Evolutionary conservation across 2,888 invertebrate genomes (phyloP).

Genomic region (Neoascia interrupta): DNA sequence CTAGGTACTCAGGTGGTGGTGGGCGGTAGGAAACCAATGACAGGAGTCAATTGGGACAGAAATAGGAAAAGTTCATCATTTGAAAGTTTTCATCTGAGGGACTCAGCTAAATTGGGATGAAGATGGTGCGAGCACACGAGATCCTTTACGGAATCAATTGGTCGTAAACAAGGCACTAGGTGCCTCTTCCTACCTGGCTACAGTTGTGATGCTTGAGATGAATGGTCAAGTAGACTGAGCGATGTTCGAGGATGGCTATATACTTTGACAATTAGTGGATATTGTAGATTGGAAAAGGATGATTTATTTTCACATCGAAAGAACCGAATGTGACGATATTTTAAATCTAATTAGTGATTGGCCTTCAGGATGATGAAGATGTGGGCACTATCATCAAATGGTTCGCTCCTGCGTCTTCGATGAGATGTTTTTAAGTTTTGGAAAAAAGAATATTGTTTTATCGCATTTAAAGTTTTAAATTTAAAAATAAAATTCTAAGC

Average conservation of each 20-base stretch:
- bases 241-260: conserved; percentile 4
- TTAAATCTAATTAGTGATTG: too few relatives aligned
- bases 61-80: conserved; percentile 56
- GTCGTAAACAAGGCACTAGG: conserved; percentile 47
- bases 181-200: too few relatives aligned
- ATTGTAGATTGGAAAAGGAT: conserved; percentile 19
- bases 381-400: too few relatives aligned
- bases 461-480: too few relatives aligned
- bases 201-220: conserved; percentile 41
- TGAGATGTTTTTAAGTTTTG: too few relatives aligned
- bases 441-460: too few relatives aligned
- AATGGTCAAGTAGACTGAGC: conserved; percentile 45
- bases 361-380: too few relatives aligned
- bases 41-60: conserved; percentile 46
- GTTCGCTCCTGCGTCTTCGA: too few relatives aligned
- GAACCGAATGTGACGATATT: too few relatives aligned
- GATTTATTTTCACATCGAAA: too few relatives aligned
- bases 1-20: background rate
- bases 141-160: conserved; percentile 55
- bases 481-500: too few relatives aligned
- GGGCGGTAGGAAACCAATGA: conserved; percentile 7
- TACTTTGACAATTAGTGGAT: conserved; percentile 33
- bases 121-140: background rate
- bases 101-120: background rate
- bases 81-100: conserved; percentile 59